Conservation (phyloP, 2,888 invertebrate species). For the Lochmaea capreae region DNA sequence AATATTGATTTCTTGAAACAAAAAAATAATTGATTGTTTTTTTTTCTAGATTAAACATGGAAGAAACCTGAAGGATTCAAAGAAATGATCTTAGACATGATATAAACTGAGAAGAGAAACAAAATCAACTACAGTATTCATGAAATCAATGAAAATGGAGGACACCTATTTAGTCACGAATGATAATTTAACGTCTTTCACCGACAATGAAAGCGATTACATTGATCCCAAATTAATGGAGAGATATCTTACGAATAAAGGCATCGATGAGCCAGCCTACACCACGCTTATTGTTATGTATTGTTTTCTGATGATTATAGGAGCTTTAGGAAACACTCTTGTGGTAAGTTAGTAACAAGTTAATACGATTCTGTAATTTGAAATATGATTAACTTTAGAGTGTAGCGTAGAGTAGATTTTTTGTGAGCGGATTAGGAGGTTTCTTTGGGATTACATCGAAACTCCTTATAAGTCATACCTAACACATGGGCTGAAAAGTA, state of each 20-base stretch:
- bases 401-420: too few species aligned
- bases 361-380: background rate
- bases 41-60: constrained; percentile 1
- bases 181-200: constrained; percentile 16
- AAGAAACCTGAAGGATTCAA: background rate
- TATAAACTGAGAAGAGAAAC: background rate
- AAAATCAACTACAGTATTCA: background rate
- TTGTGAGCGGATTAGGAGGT: too few species aligned
- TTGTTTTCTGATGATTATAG: constrained; percentile 81
- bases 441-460: too few species aligned
- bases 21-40: background rate
- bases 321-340: constrained; percentile 86
- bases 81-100: background rate
- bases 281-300: constrained; percentile 77
- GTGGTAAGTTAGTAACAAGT: constrained; percentile 72
- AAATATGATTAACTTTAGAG: too few species aligned
- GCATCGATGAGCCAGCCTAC: constrained; percentile 78
- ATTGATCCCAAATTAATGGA: constrained; percentile 68
- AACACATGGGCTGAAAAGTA: too few species aligned
- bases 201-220: constrained; percentile 44
- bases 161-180: constrained; percentile 12
- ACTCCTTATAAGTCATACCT: too few species aligned
- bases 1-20: too few species aligned
- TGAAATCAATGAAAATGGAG: constrained; percentile 16
- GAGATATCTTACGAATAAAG: constrained; percentile 76